Base-by-base conservation (phyloP, 1,140 invertebrate genomes). In the Physella acuta region DNA sequence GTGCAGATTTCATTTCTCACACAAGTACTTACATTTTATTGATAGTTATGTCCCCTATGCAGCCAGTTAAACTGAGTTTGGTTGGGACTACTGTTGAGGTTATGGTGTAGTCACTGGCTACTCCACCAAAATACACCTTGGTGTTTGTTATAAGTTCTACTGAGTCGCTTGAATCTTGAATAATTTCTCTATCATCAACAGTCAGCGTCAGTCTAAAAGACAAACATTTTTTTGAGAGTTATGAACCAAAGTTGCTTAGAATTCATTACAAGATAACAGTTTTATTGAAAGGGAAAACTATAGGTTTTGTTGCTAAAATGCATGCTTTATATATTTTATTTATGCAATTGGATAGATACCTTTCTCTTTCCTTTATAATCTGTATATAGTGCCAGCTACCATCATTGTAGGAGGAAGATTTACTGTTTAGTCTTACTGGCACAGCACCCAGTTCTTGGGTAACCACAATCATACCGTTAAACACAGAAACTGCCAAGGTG, bases 361-460 rank as follows among this genome's bases (percentile, higher is more conserved):
- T 76, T 60, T 33, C 68, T 26, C 74, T 85, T 56, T 74, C 85
- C 78, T 82, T 92, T 0, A 90, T 92, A 0, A 94, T 91, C 0
- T 92, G 93, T 0, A 98, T 90, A 5, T 94, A 93, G 83, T 99
- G 96, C 94, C 95, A 97, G 68, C 92, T 88, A 37, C 91, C 92
- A 83, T 98, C 95, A 79, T 94, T 92, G 82, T 93, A 94, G n/a
- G 88, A 85, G 28, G 85, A 88, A 26, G 92, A 79, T 70, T 88
- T 86, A 74, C 76, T 79, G 34, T 75, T 71, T 28, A 81, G 59
- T 3, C 67, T 62, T 11, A 71, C 72, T 11, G 71, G 66, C 24
- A 76, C 74, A 51, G 71, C 69, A 28, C 78, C 78, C 66, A 83
- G 82, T 26, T 82, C 81, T 65, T 75, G 76, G 2, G 76, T 80